Evolutionary conservation across 2,888 invertebrate species (phyloP).

Genomic region (Apantesis nais): DNA sequence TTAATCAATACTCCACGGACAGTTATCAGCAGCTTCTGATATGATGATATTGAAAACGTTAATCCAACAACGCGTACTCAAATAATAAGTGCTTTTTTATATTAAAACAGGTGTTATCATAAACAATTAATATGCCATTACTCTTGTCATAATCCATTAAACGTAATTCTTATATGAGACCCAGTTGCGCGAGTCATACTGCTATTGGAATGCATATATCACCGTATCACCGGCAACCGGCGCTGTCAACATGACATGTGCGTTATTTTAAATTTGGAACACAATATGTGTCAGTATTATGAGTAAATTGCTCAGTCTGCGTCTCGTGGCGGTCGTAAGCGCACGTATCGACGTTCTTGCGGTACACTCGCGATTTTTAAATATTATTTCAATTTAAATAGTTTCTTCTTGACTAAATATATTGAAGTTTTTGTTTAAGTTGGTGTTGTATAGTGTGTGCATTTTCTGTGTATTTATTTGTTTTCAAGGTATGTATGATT

Average conservation of each 20-base stretch:
- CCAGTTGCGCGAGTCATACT: slow-evolving; percentile 4
- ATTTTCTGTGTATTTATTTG: slow-evolving; percentile 9
- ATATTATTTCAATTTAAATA: slow-evolving; percentile 2
- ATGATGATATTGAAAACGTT: background rate
- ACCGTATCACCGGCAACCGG: slow-evolving; percentile 12
- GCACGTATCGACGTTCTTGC: slow-evolving; percentile 6
- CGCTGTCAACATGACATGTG: slow-evolving; percentile 4
- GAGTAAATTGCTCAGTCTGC: slow-evolving; percentile 9
- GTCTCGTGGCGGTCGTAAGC: slow-evolving; percentile 3
- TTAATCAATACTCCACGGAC: background rate
- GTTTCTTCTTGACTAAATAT: slow-evolving; percentile 3
- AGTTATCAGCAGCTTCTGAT: background rate
- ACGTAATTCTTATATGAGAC: background rate
- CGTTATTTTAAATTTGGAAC: slow-evolving; percentile 14
- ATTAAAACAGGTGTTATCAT: slow-evolving; percentile 2
- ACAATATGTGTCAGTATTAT: slow-evolving; percentile 6
- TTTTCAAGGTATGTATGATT: slow-evolving; percentile 3
- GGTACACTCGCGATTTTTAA: slow-evolving; percentile 10
- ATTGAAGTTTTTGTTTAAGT: slow-evolving; percentile 10
- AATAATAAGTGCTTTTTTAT: background rate
- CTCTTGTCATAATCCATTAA: background rate
- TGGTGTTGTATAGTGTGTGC: slow-evolving; percentile 13
- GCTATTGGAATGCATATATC: slow-evolving; percentile 6
- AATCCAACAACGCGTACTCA: background rate
- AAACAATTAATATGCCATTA: background rate